Evolutionary conservation across 2,888 invertebrate genomes (phyloP).

Genomic region (Drosophila barbarae): DNA sequence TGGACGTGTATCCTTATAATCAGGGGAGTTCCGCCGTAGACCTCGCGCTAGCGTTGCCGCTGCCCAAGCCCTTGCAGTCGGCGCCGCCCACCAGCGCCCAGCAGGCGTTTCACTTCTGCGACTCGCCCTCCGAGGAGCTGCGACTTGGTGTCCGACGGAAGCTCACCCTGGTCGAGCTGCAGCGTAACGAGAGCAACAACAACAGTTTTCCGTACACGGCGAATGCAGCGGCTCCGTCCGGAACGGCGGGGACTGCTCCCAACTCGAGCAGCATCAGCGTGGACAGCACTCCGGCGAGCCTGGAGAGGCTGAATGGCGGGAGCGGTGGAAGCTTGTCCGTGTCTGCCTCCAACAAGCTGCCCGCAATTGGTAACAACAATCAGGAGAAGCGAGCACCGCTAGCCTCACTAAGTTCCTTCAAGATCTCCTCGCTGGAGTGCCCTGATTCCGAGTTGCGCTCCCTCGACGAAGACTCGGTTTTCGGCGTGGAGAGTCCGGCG

Average conservation of each 20-base stretch:
- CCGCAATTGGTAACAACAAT: constrained; percentile 75
- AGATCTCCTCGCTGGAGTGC: constrained; percentile 84
- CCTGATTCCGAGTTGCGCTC: constrained; percentile 87
- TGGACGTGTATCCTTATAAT: constrained; percentile 77
- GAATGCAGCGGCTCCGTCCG: constrained; percentile 60
- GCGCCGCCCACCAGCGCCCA: constrained; percentile 53
- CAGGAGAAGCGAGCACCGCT: constrained; percentile 84
- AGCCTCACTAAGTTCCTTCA: constrained; percentile 89
- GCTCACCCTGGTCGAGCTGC: constrained; percentile 73
- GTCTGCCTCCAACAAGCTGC: constrained; percentile 75
- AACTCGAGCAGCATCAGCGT: constrained; percentile 76
- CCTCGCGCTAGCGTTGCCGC: constrained; percentile 36
- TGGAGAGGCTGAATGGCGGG: constrained; percentile 71
- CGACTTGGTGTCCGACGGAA: constrained; percentile 76
- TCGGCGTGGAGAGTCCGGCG: constrained; percentile 83
- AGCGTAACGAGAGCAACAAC: constrained; percentile 73
- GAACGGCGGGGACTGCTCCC: constrained; percentile 62
- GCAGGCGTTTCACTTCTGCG: constrained; percentile 68
- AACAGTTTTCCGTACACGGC: constrained; percentile 72
- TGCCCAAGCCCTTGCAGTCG: constrained; percentile 55
- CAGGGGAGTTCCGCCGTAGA: constrained; percentile 50
- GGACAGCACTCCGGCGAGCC: constrained; percentile 73
- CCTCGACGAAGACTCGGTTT: constrained; percentile 91
- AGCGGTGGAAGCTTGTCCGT: constrained; percentile 64
- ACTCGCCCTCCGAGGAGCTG: constrained; percentile 76